Conservation (phyloP, 35 echinoderm and acorn worm species). For the Chiridota heheva region DNA sequence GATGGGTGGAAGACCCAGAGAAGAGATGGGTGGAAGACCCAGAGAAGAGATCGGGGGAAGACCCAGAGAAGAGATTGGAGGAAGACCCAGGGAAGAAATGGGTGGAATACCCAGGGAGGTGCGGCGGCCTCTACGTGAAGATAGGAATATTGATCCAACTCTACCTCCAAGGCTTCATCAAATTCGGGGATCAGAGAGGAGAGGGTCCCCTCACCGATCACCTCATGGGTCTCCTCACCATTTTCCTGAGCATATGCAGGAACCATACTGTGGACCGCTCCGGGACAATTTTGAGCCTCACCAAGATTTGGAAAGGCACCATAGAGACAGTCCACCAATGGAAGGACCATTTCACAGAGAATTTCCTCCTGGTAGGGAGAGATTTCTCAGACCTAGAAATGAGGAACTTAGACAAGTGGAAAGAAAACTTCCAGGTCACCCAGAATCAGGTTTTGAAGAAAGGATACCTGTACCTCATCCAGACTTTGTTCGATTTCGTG, state of each 20-base stretch:
- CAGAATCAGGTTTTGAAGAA: too few species aligned
- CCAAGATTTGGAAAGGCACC: not conserved
- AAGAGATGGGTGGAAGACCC: not conserved
- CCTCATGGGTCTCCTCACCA: slow-evolving; percentile 30
- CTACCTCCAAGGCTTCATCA: not conserved
- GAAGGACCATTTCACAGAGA: not conserved
- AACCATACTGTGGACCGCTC: not conserved
- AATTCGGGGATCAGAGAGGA: not conserved
- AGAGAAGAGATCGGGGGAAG: not conserved
- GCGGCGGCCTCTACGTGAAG: not conserved
- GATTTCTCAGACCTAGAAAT: not conserved
- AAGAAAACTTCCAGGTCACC: too few species aligned
- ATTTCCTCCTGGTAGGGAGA: not conserved
- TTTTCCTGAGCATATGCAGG: slow-evolving; percentile 12
- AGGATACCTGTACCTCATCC: too few species aligned
- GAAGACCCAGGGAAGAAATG: too few species aligned
- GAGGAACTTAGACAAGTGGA: not conserved
- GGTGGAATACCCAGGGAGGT: not conserved
- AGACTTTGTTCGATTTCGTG: not conserved
- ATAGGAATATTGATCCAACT: not conserved
- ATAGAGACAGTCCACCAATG: not conserved
- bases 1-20: slow-evolving; percentile 1
- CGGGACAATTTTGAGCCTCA: not conserved
- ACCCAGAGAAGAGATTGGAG: too few species aligned
- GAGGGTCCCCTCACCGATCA: slow-evolving; percentile 12